Conservation (phyloP, 2,888 invertebrate species). For the Acanthacorydalis orientalis region DNA sequence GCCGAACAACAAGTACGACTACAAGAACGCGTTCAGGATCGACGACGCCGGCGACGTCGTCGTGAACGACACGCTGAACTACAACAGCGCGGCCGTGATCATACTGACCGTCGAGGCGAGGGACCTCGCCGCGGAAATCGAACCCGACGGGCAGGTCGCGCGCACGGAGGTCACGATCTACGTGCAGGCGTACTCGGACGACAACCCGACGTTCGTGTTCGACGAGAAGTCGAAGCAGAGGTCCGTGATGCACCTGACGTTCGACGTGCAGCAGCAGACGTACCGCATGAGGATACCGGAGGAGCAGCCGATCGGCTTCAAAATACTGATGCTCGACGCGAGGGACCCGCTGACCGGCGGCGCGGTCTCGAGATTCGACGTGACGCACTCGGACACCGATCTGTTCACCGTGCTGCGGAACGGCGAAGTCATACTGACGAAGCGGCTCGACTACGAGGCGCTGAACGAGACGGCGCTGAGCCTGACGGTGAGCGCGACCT, state of each 20-base stretch:
- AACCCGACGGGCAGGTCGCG: constrained; percentile 44
- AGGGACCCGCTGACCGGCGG: constrained; percentile 52
- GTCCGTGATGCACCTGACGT: neutral
- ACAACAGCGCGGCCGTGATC: constrained; percentile 56
- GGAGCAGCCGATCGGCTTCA: constrained; percentile 59
- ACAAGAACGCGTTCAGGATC: constrained; percentile 50
- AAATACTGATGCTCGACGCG: constrained; percentile 47
- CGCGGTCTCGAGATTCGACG: constrained; percentile 40
- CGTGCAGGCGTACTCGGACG: constrained; percentile 59
- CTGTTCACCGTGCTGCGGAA: constrained; percentile 44
- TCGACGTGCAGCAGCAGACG: neutral
- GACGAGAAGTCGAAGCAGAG: constrained; percentile 38
- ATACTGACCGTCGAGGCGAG: constrained; percentile 53
- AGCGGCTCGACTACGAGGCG: constrained; percentile 61
- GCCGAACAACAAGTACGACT: constrained; percentile 40
- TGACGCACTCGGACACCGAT: constrained; percentile 35
- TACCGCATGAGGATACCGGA: constrained; percentile 45
- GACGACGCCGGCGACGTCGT: constrained; percentile 50
- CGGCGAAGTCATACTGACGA: constrained; percentile 57
- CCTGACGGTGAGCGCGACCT: constrained; percentile 37
- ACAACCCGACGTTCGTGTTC: constrained; percentile 57
- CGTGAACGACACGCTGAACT: constrained; percentile 49
- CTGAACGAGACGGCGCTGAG: constrained; percentile 39
- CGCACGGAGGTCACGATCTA: constrained; percentile 57
- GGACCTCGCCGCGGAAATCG: constrained; percentile 51